Percentiles rank a stretch among this genome's conserved stretches.
Evolutionary conservation across 2,888 invertebrate species (phyloP).

Genomic region (Cheilosia impressa): DNA sequence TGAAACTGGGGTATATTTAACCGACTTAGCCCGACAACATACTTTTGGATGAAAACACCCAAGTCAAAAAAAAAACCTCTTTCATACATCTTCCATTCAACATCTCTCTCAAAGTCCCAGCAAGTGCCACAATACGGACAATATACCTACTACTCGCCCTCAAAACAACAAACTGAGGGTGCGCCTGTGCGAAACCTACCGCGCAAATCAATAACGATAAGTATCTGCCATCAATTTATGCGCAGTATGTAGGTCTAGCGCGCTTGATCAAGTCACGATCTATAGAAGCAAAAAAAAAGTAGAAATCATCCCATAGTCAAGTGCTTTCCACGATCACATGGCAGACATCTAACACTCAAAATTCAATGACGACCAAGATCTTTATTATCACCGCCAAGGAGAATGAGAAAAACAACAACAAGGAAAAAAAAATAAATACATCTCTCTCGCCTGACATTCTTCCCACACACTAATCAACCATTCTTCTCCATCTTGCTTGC

Average conservation of each 20-base stretch:
- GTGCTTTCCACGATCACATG: slow-evolving; percentile 53
- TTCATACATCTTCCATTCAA: too few species aligned
- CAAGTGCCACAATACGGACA: neutral
- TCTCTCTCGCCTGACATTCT: slow-evolving; percentile 64
- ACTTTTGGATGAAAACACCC: too few species aligned
- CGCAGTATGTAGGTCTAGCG: slow-evolving; percentile 31
- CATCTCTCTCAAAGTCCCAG: neutral
- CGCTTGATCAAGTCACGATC: slow-evolving; percentile 37
- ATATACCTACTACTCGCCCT: neutral
- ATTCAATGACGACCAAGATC: slow-evolving; percentile 64
- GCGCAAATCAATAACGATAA: slow-evolving; percentile 12
- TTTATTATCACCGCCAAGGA: slow-evolving; percentile 42
- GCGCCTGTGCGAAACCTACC: neutral
- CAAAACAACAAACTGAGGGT: neutral
- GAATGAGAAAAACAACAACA: slow-evolving; percentile 14
- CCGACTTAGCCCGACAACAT: too few species aligned
- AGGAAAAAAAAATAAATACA: slow-evolving; percentile 18
- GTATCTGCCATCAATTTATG: slow-evolving; percentile 23
- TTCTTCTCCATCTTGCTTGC: slow-evolving; percentile 34
- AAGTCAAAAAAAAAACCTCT: too few species aligned
- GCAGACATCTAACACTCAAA: slow-evolving; percentile 41
- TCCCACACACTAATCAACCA: slow-evolving; percentile 68
- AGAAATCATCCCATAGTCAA: slow-evolving; percentile 59
- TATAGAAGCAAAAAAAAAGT: slow-evolving; percentile 5
- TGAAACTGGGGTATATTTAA: too few species aligned